Evolutionary conservation across 2,113 vertebrate species (phyloP).

Genomic region (Mola mola): DNA sequence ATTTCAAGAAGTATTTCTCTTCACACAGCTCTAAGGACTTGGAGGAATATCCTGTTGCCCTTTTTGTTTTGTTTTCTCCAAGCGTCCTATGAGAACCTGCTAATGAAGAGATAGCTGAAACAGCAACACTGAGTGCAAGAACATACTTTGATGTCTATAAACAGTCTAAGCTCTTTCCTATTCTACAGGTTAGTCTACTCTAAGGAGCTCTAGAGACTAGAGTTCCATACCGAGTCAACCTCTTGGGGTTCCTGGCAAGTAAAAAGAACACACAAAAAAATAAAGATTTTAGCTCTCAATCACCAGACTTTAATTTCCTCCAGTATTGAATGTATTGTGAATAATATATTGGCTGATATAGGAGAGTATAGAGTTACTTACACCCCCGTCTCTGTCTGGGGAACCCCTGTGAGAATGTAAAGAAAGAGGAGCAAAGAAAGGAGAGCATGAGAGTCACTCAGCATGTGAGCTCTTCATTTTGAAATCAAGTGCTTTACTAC

Average conservation of each 20-base stretch:
- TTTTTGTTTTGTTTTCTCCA: background rate
- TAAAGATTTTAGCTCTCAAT: slow-evolving; percentile 14
- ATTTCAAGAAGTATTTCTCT: background rate
- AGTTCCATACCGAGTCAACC: slow-evolving; percentile 77
- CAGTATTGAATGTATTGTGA: accelerated
- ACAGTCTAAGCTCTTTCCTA: slow-evolving; percentile 40
- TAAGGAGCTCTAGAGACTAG: background rate
- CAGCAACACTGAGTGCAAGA: slow-evolving; percentile 12
- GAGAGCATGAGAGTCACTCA: slow-evolving; percentile 21
- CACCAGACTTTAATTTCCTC: slow-evolving; percentile 2
- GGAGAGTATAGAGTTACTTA: slow-evolving; percentile 83
- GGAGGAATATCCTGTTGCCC: background rate
- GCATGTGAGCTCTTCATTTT: slow-evolving; percentile 15
- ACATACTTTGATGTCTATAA: background rate
- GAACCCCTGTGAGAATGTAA: slow-evolving; percentile 87
- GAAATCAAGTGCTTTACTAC: slow-evolving; percentile 38
- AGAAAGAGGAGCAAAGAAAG: slow-evolving; percentile 19
- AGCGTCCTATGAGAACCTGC: background rate
- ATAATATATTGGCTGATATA: slow-evolving; percentile 2
- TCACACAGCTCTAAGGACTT: background rate
- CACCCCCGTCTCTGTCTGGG: slow-evolving; percentile 93
- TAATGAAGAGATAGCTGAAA: slow-evolving; percentile 11
- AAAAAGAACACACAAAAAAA: slow-evolving; percentile 56
- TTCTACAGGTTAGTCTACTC: slow-evolving; percentile 8
- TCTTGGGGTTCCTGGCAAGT: slow-evolving; percentile 75